phyloP scores from a whole-genome alignment of 2,888 invertebrate genomes.

The Tenodera sinensis region DNA sequence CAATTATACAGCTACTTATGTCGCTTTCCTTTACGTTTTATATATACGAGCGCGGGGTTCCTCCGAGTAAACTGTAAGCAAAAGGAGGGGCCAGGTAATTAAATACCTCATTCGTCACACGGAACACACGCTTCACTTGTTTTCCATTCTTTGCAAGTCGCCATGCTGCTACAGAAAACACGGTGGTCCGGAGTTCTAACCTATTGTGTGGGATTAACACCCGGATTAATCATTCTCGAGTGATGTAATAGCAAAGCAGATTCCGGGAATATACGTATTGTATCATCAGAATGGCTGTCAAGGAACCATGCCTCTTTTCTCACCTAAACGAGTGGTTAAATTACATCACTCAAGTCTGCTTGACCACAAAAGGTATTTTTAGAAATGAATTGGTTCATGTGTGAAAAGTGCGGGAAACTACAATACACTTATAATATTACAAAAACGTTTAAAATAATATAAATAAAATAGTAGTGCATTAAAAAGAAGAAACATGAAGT shows the following conservation, averaged over 20 bases:
- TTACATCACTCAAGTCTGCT: too few species aligned
- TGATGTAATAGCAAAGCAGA: not conserved
- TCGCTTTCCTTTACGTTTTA: not conserved
- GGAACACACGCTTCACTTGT: not conserved
- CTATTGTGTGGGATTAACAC: not conserved
- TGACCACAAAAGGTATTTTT: too few species aligned
- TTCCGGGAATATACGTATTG: not conserved
- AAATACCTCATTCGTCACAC: constrained; percentile 2
- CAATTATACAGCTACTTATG: not conserved
- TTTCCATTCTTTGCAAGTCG: not conserved
- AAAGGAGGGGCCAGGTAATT: not conserved
- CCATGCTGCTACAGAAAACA: not conserved
- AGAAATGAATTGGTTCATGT: too few species aligned
- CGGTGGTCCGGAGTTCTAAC: not conserved
- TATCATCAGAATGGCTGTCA: not conserved
- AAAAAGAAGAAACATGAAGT: too few species aligned
- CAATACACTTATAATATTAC: too few species aligned
- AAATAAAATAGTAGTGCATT: too few species aligned
- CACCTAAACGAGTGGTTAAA: too few species aligned
- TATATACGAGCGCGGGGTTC: not conserved
- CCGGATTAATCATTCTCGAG: not conserved
- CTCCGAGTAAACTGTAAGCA: not conserved
- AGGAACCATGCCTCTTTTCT: not conserved
- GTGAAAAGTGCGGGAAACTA: too few species aligned
- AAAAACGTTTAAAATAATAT: too few species aligned